Percentiles rank a stretch among this genome's conserved stretches.
Conservation (phyloP, 2,113 vertebrate genomes). For the Archocentrus centrarchus region DNA sequence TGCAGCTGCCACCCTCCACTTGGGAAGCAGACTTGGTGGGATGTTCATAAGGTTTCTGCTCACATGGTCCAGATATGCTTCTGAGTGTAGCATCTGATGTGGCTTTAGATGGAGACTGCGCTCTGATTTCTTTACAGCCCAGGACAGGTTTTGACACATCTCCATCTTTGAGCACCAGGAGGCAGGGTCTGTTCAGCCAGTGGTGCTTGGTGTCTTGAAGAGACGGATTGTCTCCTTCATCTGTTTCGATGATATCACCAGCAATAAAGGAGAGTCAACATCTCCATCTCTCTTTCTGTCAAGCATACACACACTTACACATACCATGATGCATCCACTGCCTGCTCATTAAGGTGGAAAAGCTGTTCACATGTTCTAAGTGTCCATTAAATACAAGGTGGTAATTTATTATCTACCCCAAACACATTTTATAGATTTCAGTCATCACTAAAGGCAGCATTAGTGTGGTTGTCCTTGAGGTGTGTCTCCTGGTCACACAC, state of each 20-base stretch:
- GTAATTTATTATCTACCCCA: background rate
- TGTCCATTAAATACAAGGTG: slow-evolving; percentile 33
- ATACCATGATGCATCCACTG: background rate
- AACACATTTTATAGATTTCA: slow-evolving; percentile 19
- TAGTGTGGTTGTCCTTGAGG: slow-evolving; percentile 37
- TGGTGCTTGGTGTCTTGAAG: slow-evolving; percentile 84
- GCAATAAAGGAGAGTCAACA: background rate
- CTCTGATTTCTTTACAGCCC: slow-evolving; percentile 51
- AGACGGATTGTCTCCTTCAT: slow-evolving; percentile 88
- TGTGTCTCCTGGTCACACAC: background rate
- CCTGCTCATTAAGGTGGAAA: slow-evolving; percentile 10
- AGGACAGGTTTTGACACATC: slow-evolving; percentile 62
- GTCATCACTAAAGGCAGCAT: slow-evolving; percentile 28
- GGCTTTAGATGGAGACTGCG: slow-evolving; percentile 71
- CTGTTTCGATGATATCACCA: slow-evolving; percentile 77
- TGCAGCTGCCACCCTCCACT: slow-evolving; percentile 84
- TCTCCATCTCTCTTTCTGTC: background rate
- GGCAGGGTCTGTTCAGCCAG: slow-evolving; percentile 76
- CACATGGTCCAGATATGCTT: slow-evolving; percentile 56
- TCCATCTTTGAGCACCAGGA: slow-evolving; percentile 74
- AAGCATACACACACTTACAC: background rate
- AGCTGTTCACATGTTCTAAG: slow-evolving; percentile 37
- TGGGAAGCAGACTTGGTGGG: slow-evolving; percentile 72
- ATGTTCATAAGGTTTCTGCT: slow-evolving; percentile 52
- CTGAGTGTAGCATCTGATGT: slow-evolving; percentile 59